These are phyloP conservation scores for Pseudotriccus pelzelni DNA, from an alignment of 2,797 vertebrate genomes.

Conservation along the genomic window DNA sequence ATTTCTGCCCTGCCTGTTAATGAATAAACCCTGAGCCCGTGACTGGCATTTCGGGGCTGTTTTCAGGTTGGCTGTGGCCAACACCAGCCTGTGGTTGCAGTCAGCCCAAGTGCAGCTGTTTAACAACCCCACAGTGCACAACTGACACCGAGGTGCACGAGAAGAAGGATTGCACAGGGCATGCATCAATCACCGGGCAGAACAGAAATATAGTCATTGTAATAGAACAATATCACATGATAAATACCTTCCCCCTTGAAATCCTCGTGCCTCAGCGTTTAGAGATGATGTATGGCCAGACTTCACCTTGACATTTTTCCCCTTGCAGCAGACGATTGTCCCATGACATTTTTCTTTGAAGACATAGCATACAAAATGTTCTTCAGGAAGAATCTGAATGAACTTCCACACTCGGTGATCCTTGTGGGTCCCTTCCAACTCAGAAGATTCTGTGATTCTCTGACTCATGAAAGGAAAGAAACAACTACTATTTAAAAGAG, in stretches of 20 bases:
- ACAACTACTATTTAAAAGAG: not conserved
- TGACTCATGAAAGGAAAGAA: not conserved
- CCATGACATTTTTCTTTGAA: conserved; percentile 40
- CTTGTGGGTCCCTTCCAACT: not conserved
- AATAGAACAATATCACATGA: conserved; percentile 74
- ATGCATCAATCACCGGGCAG: conserved; percentile 67
- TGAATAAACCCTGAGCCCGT: not conserved
- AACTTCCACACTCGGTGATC: not conserved
- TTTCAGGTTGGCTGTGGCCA: conserved; percentile 2
- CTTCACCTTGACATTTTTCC: conserved; percentile 55
- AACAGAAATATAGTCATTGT: conserved; percentile 66
- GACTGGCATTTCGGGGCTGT: not conserved
- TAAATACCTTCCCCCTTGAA: conserved; percentile 71
- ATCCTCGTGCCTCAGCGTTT: conserved; percentile 40
- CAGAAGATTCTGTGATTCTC: not conserved
- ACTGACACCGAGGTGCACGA: conserved; percentile 14
- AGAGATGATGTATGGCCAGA: conserved; percentile 56
- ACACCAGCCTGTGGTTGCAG: not conserved
- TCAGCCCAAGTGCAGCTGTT: conserved; percentile 37
- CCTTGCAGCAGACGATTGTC: conserved; percentile 8
- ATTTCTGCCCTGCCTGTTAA: not conserved
- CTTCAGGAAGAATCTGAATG: not conserved
- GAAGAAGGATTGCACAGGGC: conserved; percentile 64
- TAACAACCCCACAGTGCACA: conserved; percentile 45
- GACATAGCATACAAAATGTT: not conserved